Evolutionary conservation across 2,113 vertebrate species (phyloP).

Genomic region (Myotis yumanensis): DNA sequence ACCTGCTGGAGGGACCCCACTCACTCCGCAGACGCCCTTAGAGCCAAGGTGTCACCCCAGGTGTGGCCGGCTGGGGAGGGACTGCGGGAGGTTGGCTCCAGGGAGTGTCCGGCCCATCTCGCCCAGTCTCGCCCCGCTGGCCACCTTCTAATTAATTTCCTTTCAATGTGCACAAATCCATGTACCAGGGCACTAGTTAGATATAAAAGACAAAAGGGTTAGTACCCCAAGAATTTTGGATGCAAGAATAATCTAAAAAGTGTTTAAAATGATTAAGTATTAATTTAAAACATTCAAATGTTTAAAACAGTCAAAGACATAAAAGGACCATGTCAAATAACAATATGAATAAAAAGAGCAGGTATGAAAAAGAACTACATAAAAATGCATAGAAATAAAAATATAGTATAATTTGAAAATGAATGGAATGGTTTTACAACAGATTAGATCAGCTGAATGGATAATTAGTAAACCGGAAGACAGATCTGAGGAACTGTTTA

Average conservation of each 20-base stretch:
- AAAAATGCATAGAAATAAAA: constrained; percentile 25
- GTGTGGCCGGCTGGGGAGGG: no score
- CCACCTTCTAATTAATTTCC: no score
- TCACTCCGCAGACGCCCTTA: no score
- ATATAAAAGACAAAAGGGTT: neutral
- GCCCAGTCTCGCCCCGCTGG: no score
- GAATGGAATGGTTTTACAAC: neutral
- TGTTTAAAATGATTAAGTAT: neutral
- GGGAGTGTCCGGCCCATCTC: no score
- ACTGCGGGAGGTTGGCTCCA: no score
- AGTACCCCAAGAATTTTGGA: neutral
- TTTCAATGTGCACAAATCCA: no score
- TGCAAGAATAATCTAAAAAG: neutral
- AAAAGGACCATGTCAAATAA: constrained; percentile 5
- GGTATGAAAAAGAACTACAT: neutral
- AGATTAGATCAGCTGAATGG: neutral
- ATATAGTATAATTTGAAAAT: neutral
- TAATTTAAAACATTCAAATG: neutral
- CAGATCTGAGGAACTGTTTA: neutral
- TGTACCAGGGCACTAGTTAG: neutral
- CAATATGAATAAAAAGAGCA: neutral
- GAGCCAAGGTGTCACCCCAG: no score
- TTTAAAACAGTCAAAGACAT: neutral
- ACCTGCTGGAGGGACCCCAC: no score
- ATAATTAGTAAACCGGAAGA: constrained; percentile 6